Evolutionary conservation across 35 echinoderm and acorn worm genomes (phyloP).

Genomic region (Amphiura filiformis): DNA sequence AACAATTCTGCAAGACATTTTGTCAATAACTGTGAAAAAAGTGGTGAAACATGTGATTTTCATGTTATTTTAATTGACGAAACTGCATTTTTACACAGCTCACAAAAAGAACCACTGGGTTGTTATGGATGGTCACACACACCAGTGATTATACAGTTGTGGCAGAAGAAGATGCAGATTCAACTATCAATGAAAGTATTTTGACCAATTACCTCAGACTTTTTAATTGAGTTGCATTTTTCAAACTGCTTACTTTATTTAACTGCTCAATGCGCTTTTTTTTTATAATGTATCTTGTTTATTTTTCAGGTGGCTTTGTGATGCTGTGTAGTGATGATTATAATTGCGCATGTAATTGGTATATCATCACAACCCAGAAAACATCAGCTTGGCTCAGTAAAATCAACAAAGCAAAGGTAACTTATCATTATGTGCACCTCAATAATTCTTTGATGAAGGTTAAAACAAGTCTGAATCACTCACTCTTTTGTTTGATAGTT

Average conservation of each 20-base stretch:
- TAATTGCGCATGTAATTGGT: constrained; percentile 42
- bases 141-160: background rate
- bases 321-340: constrained; percentile 51
- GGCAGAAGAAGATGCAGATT: background rate
- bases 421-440: background rate
- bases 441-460: background rate
- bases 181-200: background rate
- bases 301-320: constrained; percentile 52
- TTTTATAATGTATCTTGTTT: background rate
- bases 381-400: constrained; percentile 43
- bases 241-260: too few relatives aligned
- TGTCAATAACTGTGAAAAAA: too few relatives aligned
- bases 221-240: too few relatives aligned
- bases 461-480: background rate
- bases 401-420: constrained; percentile 47
- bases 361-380: constrained; percentile 5
- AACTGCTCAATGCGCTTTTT: background rate
- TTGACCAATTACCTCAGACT: background rate
- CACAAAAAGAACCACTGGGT: too few relatives aligned
- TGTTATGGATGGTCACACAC: background rate
- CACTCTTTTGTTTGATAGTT: background rate
- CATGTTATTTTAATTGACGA: too few relatives aligned
- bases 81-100: too few relatives aligned
- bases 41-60: too few relatives aligned
- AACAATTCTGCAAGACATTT: too few relatives aligned